Evolutionary conservation across 2,113 vertebrate species (phyloP).

Genomic region (Lycaon pictus): DNA sequence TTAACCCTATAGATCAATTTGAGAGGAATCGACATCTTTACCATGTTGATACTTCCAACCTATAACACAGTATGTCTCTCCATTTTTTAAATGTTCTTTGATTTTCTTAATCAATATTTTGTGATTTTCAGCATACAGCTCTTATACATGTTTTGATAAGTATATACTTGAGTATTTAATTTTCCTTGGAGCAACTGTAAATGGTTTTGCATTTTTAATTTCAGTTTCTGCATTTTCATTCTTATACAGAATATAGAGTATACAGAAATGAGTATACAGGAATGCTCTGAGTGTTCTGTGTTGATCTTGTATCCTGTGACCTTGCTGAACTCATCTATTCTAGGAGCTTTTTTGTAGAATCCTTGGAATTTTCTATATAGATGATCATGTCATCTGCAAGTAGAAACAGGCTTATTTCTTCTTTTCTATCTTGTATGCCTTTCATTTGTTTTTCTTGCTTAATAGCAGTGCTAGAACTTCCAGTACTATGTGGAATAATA

Average conservation of each 20-base stretch:
- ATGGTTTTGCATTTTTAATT: not conserved
- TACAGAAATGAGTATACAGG: not conserved
- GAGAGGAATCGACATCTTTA: not conserved
- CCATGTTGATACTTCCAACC: not conserved
- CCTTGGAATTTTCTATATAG: not conserved
- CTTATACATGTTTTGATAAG: not conserved
- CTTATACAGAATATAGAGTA: too few species aligned
- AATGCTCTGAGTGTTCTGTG: not conserved
- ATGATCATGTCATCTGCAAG: not conserved
- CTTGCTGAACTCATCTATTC: not conserved
- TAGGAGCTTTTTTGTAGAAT: not conserved
- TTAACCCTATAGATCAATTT: not conserved
- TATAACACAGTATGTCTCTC: not conserved
- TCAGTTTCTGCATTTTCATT: not conserved
- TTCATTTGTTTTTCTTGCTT: not conserved
- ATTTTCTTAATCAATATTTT: not conserved
- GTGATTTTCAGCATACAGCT: not conserved
- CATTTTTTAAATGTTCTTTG: not conserved
- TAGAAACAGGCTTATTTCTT: not conserved
- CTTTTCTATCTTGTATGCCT: not conserved
- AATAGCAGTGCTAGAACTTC: not conserved
- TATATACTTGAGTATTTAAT: not conserved
- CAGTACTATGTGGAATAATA: not conserved
- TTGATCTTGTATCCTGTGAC: not conserved
- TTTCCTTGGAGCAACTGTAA: not conserved